A percentile compares a stretch with the other conserved stretches of the same genome.
phyloP scores from a whole-genome alignment of 1,140 invertebrate species.

The Spodoptera litura region DNA sequence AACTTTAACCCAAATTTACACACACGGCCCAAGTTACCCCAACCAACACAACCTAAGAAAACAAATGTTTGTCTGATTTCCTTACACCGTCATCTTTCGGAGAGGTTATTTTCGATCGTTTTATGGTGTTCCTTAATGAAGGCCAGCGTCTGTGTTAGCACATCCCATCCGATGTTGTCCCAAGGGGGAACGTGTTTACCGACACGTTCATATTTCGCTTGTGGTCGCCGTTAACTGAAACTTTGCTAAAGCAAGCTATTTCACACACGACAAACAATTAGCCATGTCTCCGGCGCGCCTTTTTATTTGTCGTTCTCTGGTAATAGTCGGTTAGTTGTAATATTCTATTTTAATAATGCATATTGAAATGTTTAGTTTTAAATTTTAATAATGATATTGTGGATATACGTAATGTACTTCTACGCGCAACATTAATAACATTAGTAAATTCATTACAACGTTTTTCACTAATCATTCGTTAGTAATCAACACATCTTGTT shows the following conservation, averaged over 20 bases:
- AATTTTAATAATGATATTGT: too few relatives aligned
- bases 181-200: constrained; percentile 63
- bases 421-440: too few relatives aligned
- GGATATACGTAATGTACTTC: too few relatives aligned
- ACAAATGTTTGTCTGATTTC: constrained; percentile 49
- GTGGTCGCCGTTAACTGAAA: constrained; percentile 56
- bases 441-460: too few relatives aligned
- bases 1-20: too few relatives aligned
- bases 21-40: too few relatives aligned
- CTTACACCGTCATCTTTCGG: constrained; percentile 61
- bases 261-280: constrained; percentile 50
- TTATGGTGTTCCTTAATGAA: constrained; percentile 76
- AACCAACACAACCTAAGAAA: constrained; percentile 18
- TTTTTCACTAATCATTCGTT: too few relatives aligned
- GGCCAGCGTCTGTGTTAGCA: constrained; percentile 56
- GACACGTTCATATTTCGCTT: constrained; percentile 66
- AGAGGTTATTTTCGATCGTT: constrained; percentile 74
- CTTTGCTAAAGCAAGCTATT: constrained; percentile 60
- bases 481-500: constrained; percentile 75
- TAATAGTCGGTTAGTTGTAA: too few relatives aligned
- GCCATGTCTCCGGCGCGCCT: constrained; percentile 23
- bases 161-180: constrained; percentile 62
- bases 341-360: background rate
- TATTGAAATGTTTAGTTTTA: too few relatives aligned
- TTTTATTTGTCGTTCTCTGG: background rate